Evolutionary conservation across 2,888 invertebrate genomes (phyloP), one percentile per base, ranked within the genome.

Genomic region (Caenorhabditis uteleia): DNA sequence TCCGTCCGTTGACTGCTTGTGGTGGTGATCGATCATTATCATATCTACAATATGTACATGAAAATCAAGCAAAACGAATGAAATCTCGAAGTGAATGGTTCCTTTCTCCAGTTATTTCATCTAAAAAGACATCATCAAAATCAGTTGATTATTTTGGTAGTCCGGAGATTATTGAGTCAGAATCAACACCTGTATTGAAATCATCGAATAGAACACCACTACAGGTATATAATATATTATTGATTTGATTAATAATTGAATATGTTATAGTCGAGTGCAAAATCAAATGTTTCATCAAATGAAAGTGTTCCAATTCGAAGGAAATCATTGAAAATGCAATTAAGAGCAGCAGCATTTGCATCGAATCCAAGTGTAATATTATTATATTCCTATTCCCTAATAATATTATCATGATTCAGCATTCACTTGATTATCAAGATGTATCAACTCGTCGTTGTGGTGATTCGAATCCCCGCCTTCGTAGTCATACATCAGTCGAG

Each of bases 31-130:
- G 73, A 6, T 74, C 77, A 10, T 89, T 93, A 82, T 91, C 91
- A 80, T 93, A 91, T 86, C 88, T 93, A 83, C 92, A 92, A 72
- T 91, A 91, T 90, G 92, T 92, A 80, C 93, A 93, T 87, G 93
- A 93, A 87, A 89, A 93, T 84, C 95, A 97, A 88, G 91, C 94
- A 73, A 92, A 92, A 84, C 89, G 95, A 79, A 93, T 97, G 92
- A 89, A 92, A 84, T 93, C 94, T 75, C 89, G 95, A 78, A 94
- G 94, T 62, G 94, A 95, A 87, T 97, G 95, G 95, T 74, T 74
- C 43, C 55, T 75, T 2, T 70, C 74, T 12, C 72, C 77, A 6
- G 48, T 59, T 8, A 47, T 66, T 23, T 61, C 68, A 12, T 40
- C 55, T 27, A 68, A 65, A 34, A 68, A 62, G 38, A 61, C 70